Percentiles rank a stretch among this genome's conserved stretches.
These are phyloP conservation scores for Epistrophe grossulariae DNA, from an alignment of 2,888 invertebrate species.

Conservation along the genomic window DNA sequence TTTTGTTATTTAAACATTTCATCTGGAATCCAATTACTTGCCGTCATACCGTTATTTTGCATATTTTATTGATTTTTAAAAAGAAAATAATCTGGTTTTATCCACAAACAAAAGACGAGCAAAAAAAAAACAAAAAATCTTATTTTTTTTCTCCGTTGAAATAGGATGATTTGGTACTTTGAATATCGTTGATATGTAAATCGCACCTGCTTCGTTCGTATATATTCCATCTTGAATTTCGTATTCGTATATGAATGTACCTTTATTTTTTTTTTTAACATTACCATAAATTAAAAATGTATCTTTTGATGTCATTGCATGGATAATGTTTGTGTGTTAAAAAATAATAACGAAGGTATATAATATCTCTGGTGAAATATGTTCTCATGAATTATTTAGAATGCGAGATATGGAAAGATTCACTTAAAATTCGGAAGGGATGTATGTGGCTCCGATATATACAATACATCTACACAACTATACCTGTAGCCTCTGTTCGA, in stretches of 20 bases:
- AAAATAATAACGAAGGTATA: conserved; percentile 21
- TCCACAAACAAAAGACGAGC: conserved; percentile 2
- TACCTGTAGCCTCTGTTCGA: no score
- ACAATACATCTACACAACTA: no score
- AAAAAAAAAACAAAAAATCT: conserved; percentile 8
- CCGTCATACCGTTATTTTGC: conserved; percentile 55
- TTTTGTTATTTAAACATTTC: conserved; percentile 30
- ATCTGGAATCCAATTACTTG: conserved; percentile 64
- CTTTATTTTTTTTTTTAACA: conserved; percentile 37
- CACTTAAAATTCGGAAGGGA: conserved; percentile 10
- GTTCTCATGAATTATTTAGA: conserved; percentile 41
- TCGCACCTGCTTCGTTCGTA: conserved; percentile 21
- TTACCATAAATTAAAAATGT: conserved; percentile 55
- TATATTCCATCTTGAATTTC: background rate
- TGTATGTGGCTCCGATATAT: background rate
- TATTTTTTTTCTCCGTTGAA: background rate
- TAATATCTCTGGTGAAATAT: conserved; percentile 11
- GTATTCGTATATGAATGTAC: background rate
- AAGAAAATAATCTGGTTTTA: conserved; percentile 33
- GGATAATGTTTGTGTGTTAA: conserved; percentile 27
- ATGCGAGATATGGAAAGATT: conserved; percentile 1
- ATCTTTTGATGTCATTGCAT: conserved; percentile 33
- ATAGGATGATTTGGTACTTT: conserved; percentile 37
- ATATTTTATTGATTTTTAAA: conserved; percentile 58
- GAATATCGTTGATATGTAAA: conserved; percentile 41